Conservation (phyloP, 2,888 invertebrate species). For the Parnassius orleans region DNA sequence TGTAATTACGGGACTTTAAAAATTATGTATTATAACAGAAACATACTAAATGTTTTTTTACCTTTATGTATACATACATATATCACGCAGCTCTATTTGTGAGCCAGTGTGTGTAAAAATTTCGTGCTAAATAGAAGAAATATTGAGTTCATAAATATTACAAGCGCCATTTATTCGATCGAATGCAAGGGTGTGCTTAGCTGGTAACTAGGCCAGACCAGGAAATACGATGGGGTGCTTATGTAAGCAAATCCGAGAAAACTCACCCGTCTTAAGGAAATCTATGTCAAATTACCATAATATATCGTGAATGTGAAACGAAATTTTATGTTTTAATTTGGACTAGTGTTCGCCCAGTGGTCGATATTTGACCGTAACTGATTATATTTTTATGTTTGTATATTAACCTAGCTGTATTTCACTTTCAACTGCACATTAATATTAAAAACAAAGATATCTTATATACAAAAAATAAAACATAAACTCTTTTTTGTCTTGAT, state of each 20-base stretch:
- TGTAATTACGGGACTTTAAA: constrained; percentile 50
- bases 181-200: constrained; percentile 49
- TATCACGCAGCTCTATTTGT: not conserved
- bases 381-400: no score
- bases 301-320: not conserved
- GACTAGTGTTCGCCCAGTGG: no score
- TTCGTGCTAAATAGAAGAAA: constrained; percentile 41
- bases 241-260: constrained; percentile 9
- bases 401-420: no score
- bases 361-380: no score
- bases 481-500: no score
- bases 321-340: not conserved
- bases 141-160: constrained; percentile 62
- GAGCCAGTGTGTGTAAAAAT: constrained; percentile 28
- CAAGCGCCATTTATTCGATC: constrained; percentile 71
- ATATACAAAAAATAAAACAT: no score
- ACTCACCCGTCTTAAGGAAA: constrained; percentile 11
- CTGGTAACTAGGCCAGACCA: constrained; percentile 52
- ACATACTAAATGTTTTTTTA: not conserved
- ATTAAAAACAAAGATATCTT: no score
- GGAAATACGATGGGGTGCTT: constrained; percentile 36
- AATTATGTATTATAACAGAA: constrained; percentile 13
- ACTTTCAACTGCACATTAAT: no score
- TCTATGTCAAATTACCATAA: constrained; percentile 5
- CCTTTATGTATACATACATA: constrained; percentile 1